A percentile compares a stretch with the other conserved stretches of the same genome.
These are phyloP conservation scores for Luffia ferchaultella DNA, from an alignment of 2,888 invertebrate species.

Conservation along the genomic window DNA sequence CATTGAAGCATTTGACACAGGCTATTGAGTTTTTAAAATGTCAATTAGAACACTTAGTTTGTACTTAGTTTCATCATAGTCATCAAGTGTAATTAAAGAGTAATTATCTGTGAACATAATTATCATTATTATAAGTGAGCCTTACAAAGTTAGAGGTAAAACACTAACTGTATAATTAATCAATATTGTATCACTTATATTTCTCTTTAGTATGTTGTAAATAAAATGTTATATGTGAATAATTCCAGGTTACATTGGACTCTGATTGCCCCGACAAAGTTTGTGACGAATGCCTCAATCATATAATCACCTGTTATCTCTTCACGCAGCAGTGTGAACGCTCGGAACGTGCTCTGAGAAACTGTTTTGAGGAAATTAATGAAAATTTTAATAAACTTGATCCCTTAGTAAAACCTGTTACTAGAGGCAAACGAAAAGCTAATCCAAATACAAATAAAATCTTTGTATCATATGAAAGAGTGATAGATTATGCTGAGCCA, in stretches of 20 bases:
- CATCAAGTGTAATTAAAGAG: too few relatives aligned
- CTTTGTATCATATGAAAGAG: constrained; percentile 30
- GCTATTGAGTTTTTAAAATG: too few relatives aligned
- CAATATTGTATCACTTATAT: too few relatives aligned
- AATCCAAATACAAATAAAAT: constrained; percentile 37
- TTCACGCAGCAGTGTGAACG: constrained; percentile 49
- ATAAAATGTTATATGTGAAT: too few relatives aligned
- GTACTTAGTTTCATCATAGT: too few relatives aligned
- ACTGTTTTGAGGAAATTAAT: constrained; percentile 47
- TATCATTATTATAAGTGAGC: too few relatives aligned
- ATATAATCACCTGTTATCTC: constrained; percentile 36
- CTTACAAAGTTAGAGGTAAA: too few relatives aligned
- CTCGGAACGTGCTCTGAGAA: constrained; percentile 38
- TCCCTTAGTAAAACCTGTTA: constrained; percentile 33
- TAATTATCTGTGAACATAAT: too few relatives aligned
- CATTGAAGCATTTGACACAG: too few relatives aligned
- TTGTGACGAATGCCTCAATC: constrained; percentile 39
- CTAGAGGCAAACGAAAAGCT: constrained; percentile 40
- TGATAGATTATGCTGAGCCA: constrained; percentile 49
- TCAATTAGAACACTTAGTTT: too few relatives aligned
- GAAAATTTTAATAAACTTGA: constrained; percentile 45
- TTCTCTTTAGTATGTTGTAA: too few relatives aligned
- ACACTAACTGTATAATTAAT: too few relatives aligned
- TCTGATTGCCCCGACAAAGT: constrained; percentile 42
- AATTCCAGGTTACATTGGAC: constrained; percentile 38